Conservation (phyloP, 2,797 vertebrate genomes). For the Hoplostethus mediterraneus region DNA sequence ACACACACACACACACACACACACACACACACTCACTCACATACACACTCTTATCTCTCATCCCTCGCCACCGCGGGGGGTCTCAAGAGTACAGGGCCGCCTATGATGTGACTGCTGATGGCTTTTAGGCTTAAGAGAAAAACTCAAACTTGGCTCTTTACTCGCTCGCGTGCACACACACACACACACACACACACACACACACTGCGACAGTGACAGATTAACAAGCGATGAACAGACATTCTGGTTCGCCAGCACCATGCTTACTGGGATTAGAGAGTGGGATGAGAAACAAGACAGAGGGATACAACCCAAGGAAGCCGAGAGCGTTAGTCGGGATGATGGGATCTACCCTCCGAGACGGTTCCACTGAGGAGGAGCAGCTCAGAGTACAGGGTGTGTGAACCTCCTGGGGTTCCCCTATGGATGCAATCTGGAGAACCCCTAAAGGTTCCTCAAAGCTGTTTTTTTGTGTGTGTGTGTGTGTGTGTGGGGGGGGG, state of each 20-base stretch:
- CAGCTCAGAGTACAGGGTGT: neutral
- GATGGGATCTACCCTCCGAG: neutral
- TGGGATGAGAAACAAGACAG: slow-evolving; percentile 39
- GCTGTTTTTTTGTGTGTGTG: too few relatives aligned
- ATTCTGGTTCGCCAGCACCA: slow-evolving; percentile 27
- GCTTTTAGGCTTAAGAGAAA: slow-evolving; percentile 49
- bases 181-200: slow-evolving; percentile 33
- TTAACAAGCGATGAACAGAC: slow-evolving; percentile 55
- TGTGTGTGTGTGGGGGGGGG: too few relatives aligned
- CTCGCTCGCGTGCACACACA: neutral
- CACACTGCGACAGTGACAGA: slow-evolving; percentile 39
- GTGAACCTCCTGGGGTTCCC: neutral
- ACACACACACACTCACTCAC: slow-evolving; percentile 12
- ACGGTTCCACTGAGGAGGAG: neutral
- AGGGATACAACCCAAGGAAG: slow-evolving; percentile 7
- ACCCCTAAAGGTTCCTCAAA: too few relatives aligned
- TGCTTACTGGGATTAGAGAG: slow-evolving; percentile 42
- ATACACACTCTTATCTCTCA: slow-evolving; percentile 40
- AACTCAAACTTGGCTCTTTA: slow-evolving; percentile 37
- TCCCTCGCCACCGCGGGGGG: slow-evolving; percentile 35
- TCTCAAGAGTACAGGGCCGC: slow-evolving; percentile 36
- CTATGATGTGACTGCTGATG: slow-evolving; percentile 58
- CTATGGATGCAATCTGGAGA: neutral
- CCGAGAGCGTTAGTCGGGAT: neutral
- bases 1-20: slow-evolving; percentile 20